A percentile compares a stretch with the other conserved stretches of the same genome.
These are phyloP conservation scores for Paramormyrops hopkinsi DNA, from an alignment of 2,797 vertebrate genomes.

Conservation along the genomic window DNA sequence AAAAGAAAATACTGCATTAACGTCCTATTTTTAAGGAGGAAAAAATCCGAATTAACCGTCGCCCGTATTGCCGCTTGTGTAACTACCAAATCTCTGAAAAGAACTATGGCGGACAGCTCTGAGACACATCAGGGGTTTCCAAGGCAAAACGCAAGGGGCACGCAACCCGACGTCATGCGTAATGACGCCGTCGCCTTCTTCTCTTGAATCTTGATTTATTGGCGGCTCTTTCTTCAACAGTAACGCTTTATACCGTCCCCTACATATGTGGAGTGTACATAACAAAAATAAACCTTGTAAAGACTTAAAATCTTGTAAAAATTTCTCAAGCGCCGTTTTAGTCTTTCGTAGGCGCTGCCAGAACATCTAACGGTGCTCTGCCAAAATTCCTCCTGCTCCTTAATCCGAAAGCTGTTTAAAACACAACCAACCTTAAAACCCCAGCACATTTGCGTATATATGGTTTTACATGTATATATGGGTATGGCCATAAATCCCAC, in stretches of 20 bases:
- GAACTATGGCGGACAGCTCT: not conserved
- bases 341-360: not conserved
- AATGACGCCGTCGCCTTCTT: not conserved
- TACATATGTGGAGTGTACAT: not conserved
- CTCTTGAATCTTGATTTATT: not conserved
- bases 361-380: not conserved
- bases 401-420: not conserved
- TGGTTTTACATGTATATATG: not conserved
- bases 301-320: not conserved
- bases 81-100: not conserved
- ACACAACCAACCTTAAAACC: not conserved
- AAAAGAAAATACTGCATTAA: not conserved
- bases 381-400: not conserved
- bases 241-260: not conserved
- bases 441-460: not conserved
- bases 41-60: not conserved
- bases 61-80: not conserved
- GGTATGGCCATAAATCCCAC: not conserved
- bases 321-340: not conserved
- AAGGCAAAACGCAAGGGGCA: constrained; percentile 27
- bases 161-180: constrained; percentile 15
- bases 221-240: not conserved
- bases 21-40: not conserved
- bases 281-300: not conserved
- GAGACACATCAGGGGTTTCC: constrained; percentile 41